Percentiles rank a stretch among this genome's conserved stretches.
These are phyloP conservation scores for Drosophila hydei DNA, from an alignment of 1,140 invertebrate genomes.

Conservation along the genomic window DNA sequence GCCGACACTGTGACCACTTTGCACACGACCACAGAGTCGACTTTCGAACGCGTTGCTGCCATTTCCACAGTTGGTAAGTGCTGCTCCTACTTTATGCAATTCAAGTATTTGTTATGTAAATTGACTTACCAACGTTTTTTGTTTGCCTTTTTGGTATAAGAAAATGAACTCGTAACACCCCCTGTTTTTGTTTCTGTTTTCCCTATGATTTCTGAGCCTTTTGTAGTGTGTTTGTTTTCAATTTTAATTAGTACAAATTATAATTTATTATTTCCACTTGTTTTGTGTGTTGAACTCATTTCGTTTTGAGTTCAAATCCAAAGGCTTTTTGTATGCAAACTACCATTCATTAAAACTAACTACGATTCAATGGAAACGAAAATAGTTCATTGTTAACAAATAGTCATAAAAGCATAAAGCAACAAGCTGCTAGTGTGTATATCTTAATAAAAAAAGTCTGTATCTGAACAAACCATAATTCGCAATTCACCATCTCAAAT, in stretches of 20 bases:
- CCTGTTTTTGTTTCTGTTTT: constrained; percentile 33
- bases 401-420: constrained; percentile 41
- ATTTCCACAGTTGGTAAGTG: constrained; percentile 82
- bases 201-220: constrained; percentile 52
- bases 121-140: constrained; percentile 62
- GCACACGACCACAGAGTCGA: constrained; percentile 79
- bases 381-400: constrained; percentile 56
- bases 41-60: constrained; percentile 76
- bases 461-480: constrained; percentile 59
- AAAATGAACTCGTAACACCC: constrained; percentile 57
- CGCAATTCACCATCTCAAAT: constrained; percentile 28
- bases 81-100: constrained; percentile 62
- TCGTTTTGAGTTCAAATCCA: constrained; percentile 62
- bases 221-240: constrained; percentile 55
- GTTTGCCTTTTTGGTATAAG: constrained; percentile 70
- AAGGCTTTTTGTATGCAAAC: constrained; percentile 83
- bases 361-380: constrained; percentile 65
- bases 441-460: constrained; percentile 83
- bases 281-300: constrained; percentile 50
- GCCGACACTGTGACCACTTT: constrained; percentile 73
- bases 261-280: constrained; percentile 23
- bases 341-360: constrained; percentile 59
- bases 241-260: constrained; percentile 28
- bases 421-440: constrained; percentile 70
- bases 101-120: constrained; percentile 73